phyloP scores from a whole-genome alignment of 1,140 invertebrate species.

The Anthonomus grandis region DNA sequence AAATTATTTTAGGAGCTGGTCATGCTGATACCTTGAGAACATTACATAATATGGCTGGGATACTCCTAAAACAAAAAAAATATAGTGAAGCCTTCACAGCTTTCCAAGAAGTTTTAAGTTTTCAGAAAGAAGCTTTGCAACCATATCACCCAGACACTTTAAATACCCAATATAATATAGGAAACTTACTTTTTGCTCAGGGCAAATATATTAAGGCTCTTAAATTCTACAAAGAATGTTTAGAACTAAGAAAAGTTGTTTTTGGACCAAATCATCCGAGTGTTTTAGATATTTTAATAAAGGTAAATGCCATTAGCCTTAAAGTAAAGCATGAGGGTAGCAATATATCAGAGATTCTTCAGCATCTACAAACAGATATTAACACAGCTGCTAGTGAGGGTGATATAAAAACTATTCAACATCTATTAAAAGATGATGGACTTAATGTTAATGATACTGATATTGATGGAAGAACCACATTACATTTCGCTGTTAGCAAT shows the following conservation, averaged over 20 bases:
- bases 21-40: slow-evolving; percentile 37
- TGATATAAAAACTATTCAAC: slow-evolving; percentile 20
- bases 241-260: neutral
- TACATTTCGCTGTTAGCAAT: slow-evolving; percentile 51
- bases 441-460: slow-evolving; percentile 24
- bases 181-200: slow-evolving; percentile 3
- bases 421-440: slow-evolving; percentile 24
- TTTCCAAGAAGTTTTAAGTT: slow-evolving; percentile 9
- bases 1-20: slow-evolving; percentile 31
- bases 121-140: slow-evolving; percentile 21
- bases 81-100: neutral
- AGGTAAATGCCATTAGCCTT: neutral
- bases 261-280: neutral
- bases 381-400: slow-evolving; percentile 23
- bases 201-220: slow-evolving; percentile 13
- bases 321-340: slow-evolving; percentile 11
- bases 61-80: neutral
- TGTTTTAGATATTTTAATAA: slow-evolving; percentile 4
- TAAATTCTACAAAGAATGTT: neutral
- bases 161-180: slow-evolving; percentile 26
- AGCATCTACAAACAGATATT: slow-evolving; percentile 10
- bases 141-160: slow-evolving; percentile 27
- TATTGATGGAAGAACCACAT: slow-evolving; percentile 35
- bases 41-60: slow-evolving; percentile 10
- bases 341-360: neutral